These are phyloP conservation scores for Arenicola marina DNA, from an alignment of 2,888 invertebrate species.

Conservation along the genomic window DNA sequence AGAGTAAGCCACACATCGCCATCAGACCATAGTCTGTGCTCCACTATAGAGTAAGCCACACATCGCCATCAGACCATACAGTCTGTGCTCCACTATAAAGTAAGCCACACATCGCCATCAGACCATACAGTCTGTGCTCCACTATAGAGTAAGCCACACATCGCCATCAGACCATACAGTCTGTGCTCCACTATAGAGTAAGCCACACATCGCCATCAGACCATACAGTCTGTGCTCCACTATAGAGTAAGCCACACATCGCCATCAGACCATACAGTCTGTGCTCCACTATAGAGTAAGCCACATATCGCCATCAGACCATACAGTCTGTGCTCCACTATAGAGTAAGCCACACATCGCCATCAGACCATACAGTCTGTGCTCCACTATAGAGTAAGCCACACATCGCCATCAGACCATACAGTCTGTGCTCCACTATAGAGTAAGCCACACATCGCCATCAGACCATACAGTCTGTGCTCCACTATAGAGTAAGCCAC, in stretches of 20 bases:
- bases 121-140: slow-evolving; percentile 24
- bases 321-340: slow-evolving; percentile 20
- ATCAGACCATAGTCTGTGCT: slow-evolving; percentile 25
- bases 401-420: slow-evolving; percentile 20
- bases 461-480: slow-evolving; percentile 24
- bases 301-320: slow-evolving; percentile 20
- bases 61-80: slow-evolving; percentile 22
- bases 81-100: slow-evolving; percentile 25
- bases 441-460: slow-evolving; percentile 24
- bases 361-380: slow-evolving; percentile 22
- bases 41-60: slow-evolving; percentile 25
- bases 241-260: slow-evolving; percentile 24
- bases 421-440: slow-evolving; percentile 22
- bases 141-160: slow-evolving; percentile 25
- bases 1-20: slow-evolving; percentile 23
- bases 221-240: slow-evolving; percentile 25
- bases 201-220: slow-evolving; percentile 17
- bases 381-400: slow-evolving; percentile 27
- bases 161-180: slow-evolving; percentile 22
- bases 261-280: slow-evolving; percentile 24
- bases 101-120: slow-evolving; percentile 20
- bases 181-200: slow-evolving; percentile 27
- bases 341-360: slow-evolving; percentile 25
- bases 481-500: slow-evolving; percentile 28
- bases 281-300: slow-evolving; percentile 26